Evolutionary conservation across 2,113 vertebrate genomes (phyloP).

Genomic region (Sceloporus undulatus): DNA sequence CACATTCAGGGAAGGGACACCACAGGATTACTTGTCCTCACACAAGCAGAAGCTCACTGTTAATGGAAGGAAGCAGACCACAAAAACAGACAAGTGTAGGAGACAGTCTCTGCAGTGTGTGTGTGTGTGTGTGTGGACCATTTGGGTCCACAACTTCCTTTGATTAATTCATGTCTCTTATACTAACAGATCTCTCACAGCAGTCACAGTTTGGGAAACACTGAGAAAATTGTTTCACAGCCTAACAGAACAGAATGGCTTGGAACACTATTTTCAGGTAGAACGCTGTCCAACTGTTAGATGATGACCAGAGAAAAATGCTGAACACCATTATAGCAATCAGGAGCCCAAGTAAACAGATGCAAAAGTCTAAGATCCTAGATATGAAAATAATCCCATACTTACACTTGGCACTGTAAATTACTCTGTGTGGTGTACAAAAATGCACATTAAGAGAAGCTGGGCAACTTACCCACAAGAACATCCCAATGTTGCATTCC

Average conservation of each 20-base stretch:
- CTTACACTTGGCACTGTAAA: neutral
- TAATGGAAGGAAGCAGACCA: neutral
- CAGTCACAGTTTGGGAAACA: neutral
- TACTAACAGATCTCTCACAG: neutral
- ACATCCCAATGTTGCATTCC: neutral
- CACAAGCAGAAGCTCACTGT: too few relatives aligned
- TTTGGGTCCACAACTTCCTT: neutral
- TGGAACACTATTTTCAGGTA: neutral
- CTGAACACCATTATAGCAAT: neutral
- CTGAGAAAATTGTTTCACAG: neutral
- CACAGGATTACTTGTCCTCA: neutral
- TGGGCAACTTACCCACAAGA: conserved; percentile 28
- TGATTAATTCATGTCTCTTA: neutral
- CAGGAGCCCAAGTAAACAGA: neutral
- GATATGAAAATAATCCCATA: neutral
- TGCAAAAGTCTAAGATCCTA: neutral
- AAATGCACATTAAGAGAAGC: rapidly evolving
- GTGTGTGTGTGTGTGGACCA: neutral
- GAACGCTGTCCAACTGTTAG: neutral
- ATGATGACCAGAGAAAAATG: neutral
- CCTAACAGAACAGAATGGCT: neutral
- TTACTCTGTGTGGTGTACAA: neutral
- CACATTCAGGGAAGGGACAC: neutral
- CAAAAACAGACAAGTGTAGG: neutral
- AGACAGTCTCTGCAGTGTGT: neutral